phyloP scores from a whole-genome alignment of 1,140 invertebrate genomes.

The Luehdorfia chinensis region DNA sequence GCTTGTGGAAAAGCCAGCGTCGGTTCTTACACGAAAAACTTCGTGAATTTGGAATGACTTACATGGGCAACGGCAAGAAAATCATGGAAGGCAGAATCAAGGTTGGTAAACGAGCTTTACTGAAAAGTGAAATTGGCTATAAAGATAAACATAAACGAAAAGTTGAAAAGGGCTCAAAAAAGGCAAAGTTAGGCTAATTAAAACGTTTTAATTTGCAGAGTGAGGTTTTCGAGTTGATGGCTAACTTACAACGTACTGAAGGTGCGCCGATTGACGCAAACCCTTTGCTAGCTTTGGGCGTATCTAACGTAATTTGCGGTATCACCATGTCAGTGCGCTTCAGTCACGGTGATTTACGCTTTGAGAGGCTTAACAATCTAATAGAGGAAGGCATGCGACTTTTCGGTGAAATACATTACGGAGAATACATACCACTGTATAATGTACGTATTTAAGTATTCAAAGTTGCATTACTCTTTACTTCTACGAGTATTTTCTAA shows the following conservation, averaged over 20 bases:
- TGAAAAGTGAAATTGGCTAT: slow-evolving; percentile 2
- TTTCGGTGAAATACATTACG: slow-evolving; percentile 88
- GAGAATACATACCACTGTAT: slow-evolving; percentile 78
- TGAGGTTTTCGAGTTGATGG: slow-evolving; percentile 87
- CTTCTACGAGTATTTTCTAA: too few relatives aligned
- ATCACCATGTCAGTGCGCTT: slow-evolving; percentile 94
- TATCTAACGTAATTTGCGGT: slow-evolving; percentile 95
- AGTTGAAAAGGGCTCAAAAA: slow-evolving; percentile 6
- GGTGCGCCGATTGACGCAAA: slow-evolving; percentile 84
- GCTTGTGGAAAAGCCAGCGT: slow-evolving; percentile 94
- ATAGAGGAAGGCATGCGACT: slow-evolving; percentile 94
- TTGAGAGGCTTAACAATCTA: slow-evolving; percentile 87
- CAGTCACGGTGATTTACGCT: slow-evolving; percentile 84
- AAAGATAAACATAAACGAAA: slow-evolving; percentile 3
- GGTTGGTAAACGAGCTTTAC: slow-evolving; percentile 57
- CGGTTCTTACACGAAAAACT: slow-evolving; percentile 93
- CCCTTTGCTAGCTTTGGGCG: slow-evolving; percentile 85
- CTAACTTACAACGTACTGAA: slow-evolving; percentile 78
- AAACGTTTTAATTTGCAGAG: slow-evolving; percentile 74
- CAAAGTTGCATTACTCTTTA: neutral
- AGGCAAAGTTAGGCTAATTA: slow-evolving; percentile 18
- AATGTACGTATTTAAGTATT: slow-evolving; percentile 68
- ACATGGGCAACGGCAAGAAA: slow-evolving; percentile 86
- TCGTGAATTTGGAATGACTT: slow-evolving; percentile 93
- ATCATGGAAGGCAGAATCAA: slow-evolving; percentile 92